These are phyloP conservation scores for Megalops atlanticus DNA, from an alignment of 2,113 vertebrate species.

Conservation along the genomic window DNA sequence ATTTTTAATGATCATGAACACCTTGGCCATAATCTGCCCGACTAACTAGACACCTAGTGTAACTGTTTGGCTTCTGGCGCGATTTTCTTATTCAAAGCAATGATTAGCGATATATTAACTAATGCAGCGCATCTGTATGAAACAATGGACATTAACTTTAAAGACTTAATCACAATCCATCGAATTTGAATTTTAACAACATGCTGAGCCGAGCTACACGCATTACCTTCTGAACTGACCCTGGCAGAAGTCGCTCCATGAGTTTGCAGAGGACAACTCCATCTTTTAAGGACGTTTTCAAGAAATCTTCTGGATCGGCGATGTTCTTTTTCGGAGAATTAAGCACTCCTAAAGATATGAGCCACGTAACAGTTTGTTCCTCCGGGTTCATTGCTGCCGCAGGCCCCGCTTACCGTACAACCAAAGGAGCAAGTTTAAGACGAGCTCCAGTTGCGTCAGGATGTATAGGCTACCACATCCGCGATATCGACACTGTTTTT, in stretches of 20 bases:
- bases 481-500: slow-evolving; percentile 68
- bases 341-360: slow-evolving; percentile 92
- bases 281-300: slow-evolving; percentile 87
- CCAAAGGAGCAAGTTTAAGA: not conserved
- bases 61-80: not conserved
- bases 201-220: not conserved
- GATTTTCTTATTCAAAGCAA: not conserved
- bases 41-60: too few species aligned
- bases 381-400: slow-evolving; percentile 87
- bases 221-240: slow-evolving; percentile 86
- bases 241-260: slow-evolving; percentile 82
- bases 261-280: slow-evolving; percentile 92
- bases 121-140: not conserved
- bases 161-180: too few species aligned
- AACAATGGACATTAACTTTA: not conserved
- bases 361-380: slow-evolving; percentile 93
- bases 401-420: not conserved
- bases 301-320: slow-evolving; percentile 87
- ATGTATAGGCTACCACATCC: slow-evolving; percentile 90
- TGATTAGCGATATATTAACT: not conserved
- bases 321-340: slow-evolving; percentile 95
- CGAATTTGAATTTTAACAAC: not conserved
- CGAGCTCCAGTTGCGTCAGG: slow-evolving; percentile 49
- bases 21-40: not conserved
- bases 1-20: not conserved